Percentiles rank a stretch among this genome's conserved stretches.
Conservation (phyloP, 2,888 invertebrate species). For the Magallana nippona region DNA sequence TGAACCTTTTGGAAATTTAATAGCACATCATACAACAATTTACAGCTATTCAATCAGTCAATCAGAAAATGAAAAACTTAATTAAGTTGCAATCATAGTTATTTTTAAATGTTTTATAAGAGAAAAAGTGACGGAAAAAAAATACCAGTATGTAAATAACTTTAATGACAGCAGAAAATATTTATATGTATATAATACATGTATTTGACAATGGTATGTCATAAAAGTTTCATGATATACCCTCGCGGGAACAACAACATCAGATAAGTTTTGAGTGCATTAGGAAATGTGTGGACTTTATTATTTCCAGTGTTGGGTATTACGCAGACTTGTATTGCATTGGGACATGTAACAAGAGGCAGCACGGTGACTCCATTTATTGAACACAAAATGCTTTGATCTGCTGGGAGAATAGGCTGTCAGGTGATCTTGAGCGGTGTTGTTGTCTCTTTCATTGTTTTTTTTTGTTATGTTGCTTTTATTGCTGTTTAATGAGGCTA, state of each 20-base stretch:
- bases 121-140: no score
- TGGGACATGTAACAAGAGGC: neutral
- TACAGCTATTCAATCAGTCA: no score
- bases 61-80: no score
- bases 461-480: neutral
- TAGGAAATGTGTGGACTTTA: constrained; percentile 21
- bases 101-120: no score
- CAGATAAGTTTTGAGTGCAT: constrained; percentile 6
- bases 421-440: neutral
- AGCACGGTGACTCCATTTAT: neutral
- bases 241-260: neutral
- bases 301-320: constrained; percentile 21
- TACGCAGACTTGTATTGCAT: neutral
- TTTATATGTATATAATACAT: no score
- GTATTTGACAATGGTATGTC: neutral
- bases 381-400: neutral
- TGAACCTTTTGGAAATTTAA: no score
- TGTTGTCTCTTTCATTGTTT: constrained; percentile 23
- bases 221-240: constrained; percentile 3
- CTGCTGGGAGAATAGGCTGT: neutral
- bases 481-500: constrained; percentile 13
- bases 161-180: no score
- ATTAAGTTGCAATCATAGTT: no score
- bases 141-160: no score
- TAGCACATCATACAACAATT: no score